These are phyloP conservation scores for Halcyon smyrnensis DNA, from an alignment of 2,797 vertebrate genomes.

Conservation along the genomic window DNA sequence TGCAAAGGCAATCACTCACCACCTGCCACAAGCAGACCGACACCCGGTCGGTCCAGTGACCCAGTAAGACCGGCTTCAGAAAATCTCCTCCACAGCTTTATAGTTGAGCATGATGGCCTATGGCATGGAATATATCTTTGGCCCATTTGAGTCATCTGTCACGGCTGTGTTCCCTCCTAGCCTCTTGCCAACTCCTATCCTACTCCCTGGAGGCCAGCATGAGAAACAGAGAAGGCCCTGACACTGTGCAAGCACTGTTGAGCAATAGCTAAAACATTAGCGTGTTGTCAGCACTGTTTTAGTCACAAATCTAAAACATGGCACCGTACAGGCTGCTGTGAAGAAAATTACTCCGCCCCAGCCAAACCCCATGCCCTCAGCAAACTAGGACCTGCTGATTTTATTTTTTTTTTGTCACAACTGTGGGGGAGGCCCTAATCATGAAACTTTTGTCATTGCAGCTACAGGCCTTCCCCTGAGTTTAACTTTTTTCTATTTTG, in stretches of 20 bases:
- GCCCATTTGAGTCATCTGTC: not conserved
- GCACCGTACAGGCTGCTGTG: not conserved
- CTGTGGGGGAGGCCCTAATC: not conserved
- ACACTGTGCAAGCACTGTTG: accelerated
- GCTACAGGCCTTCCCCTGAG: not conserved
- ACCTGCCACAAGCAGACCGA: not conserved
- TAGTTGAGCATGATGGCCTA: not conserved
- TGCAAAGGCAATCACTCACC: not conserved
- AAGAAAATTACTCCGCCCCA: not conserved
- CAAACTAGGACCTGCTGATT: not conserved
- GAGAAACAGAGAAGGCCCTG: not conserved
- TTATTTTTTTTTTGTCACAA: not conserved
- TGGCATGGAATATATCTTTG: not conserved
- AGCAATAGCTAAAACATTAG: accelerated
- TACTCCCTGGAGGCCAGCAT: not conserved
- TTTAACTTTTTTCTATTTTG: not conserved
- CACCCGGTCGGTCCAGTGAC: not conserved
- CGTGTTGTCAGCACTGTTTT: not conserved
- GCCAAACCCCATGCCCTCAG: not conserved
- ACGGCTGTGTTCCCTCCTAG: not conserved
- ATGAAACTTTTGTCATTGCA: not conserved
- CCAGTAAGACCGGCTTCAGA: not conserved
- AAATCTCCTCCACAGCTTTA: not conserved
- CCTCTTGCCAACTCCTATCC: not conserved
- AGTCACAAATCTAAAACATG: not conserved